These are phyloP conservation scores for Ethmia dodecea DNA, from an alignment of 2,888 invertebrate genomes.

Conservation along the genomic window DNA sequence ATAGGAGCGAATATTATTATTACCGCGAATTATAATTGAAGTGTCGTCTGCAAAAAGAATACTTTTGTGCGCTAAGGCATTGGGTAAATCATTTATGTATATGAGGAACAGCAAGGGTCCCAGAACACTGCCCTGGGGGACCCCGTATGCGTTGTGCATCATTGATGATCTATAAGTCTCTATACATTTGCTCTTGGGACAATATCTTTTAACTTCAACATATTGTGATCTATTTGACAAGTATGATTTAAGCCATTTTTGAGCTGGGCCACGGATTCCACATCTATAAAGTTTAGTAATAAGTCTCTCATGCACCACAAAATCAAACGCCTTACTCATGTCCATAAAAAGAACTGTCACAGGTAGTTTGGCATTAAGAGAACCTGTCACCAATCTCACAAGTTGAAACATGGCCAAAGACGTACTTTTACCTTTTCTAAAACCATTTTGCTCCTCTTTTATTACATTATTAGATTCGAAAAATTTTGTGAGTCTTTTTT, in stretches of 20 bases:
- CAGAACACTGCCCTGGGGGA: neutral
- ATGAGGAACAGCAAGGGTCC: neutral
- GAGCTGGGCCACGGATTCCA: neutral
- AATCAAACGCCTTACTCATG: constrained; percentile 6
- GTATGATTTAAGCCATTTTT: neutral
- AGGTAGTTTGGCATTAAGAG: neutral
- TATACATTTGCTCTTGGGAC: neutral
- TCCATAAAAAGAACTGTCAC: constrained; percentile 3
- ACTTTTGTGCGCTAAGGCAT: no score
- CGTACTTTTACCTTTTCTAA: constrained; percentile 1
- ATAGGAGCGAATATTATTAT: no score
- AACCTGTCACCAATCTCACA: neutral
- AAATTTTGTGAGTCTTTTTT: neutral
- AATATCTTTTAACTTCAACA: neutral
- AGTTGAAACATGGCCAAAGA: neutral
- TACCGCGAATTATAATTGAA: no score
- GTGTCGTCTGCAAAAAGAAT: no score
- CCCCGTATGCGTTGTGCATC: neutral
- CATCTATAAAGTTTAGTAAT: neutral
- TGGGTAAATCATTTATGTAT: no score
- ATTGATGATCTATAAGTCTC: neutral
- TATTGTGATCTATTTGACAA: neutral
- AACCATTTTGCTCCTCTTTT: constrained; percentile 2
- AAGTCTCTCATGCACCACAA: neutral
- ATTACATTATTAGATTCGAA: neutral